Conservation (phyloP, 2,888 invertebrate species). For the Chelonus formosanus region DNA sequence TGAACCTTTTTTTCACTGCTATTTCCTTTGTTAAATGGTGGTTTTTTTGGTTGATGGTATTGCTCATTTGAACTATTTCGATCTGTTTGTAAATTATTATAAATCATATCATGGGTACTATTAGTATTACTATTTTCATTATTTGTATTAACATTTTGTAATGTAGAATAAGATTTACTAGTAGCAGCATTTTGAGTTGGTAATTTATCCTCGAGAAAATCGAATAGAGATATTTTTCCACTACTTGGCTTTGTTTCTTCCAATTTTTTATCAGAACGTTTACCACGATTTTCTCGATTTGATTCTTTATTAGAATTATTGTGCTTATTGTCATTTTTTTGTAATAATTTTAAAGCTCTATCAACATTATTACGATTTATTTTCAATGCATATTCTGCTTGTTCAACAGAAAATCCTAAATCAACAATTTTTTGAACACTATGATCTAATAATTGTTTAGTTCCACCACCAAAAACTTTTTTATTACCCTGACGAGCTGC, state of each 20-base stretch:
- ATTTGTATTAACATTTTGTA: constrained; percentile 39
- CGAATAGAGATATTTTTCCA: constrained; percentile 82
- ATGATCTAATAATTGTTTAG: constrained; percentile 73
- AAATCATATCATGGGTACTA: constrained; percentile 35
- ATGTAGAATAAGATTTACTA: constrained; percentile 65
- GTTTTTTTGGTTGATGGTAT: constrained; percentile 36
- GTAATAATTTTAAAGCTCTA: constrained; percentile 74
- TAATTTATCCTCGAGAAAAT: constrained; percentile 83
- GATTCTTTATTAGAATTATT: constrained; percentile 58
- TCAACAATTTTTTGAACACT: constrained; percentile 83
- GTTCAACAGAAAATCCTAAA: constrained; percentile 80
- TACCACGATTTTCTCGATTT: constrained; percentile 64
- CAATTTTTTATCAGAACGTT: constrained; percentile 63
- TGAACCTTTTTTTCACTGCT: constrained; percentile 50
- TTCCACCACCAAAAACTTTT: constrained; percentile 69
- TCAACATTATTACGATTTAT: constrained; percentile 79
- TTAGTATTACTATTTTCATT: constrained; percentile 32
- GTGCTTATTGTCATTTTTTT: constrained; percentile 63
- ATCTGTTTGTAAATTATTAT: constrained; percentile 47
- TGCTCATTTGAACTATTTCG: constrained; percentile 43
- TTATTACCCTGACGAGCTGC: constrained; percentile 75
- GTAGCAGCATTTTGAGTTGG: constrained; percentile 64
- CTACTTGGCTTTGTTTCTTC: constrained; percentile 76
- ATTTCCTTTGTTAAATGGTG: constrained; percentile 50
- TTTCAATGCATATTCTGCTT: constrained; percentile 78